phyloP scores from a whole-genome alignment of 92 coral and sea anemone genomes.

The Phenganax subtilis region DNA sequence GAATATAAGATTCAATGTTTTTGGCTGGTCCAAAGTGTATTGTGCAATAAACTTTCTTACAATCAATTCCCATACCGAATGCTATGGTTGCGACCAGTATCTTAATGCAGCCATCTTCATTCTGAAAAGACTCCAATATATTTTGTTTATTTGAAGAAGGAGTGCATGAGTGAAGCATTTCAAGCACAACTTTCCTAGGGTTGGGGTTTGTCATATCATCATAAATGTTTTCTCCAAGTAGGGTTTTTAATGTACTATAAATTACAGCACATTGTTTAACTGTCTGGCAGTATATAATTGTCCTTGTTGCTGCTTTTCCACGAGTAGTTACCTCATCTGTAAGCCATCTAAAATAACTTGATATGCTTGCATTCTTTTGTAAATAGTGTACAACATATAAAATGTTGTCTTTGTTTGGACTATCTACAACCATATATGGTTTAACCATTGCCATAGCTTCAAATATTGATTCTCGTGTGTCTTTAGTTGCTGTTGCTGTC shows the following conservation, averaged over 20 bases:
- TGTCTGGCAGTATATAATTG: conserved; percentile 42
- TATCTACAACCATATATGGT: conserved; percentile 6
- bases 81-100: conserved; percentile 59
- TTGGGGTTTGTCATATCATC: background rate
- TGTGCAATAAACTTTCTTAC: conserved; percentile 45
- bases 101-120: conserved; percentile 30
- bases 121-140: conserved; percentile 44
- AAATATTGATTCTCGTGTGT: conserved; percentile 4
- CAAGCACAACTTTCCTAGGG: conserved; percentile 18
- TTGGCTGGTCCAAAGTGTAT: conserved; percentile 69
- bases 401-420: conserved; percentile 23
- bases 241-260: conserved; percentile 39
- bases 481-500: conserved; percentile 33
- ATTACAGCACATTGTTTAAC: conserved; percentile 44
- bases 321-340: conserved; percentile 16
- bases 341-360: conserved; percentile 18
- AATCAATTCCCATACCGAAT: conserved; percentile 64
- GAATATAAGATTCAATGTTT: conserved; percentile 51
- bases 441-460: conserved; percentile 15
- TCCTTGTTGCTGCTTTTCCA: background rate
- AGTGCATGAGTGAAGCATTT: conserved; percentile 43
- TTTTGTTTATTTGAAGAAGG: conserved; percentile 34
- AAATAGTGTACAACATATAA: conserved; percentile 22
- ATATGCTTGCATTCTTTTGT: background rate
- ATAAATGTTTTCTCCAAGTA: conserved; percentile 36